Base-by-base conservation (phyloP, 1,140 invertebrate species). In the Liolophura sinensis region DNA sequence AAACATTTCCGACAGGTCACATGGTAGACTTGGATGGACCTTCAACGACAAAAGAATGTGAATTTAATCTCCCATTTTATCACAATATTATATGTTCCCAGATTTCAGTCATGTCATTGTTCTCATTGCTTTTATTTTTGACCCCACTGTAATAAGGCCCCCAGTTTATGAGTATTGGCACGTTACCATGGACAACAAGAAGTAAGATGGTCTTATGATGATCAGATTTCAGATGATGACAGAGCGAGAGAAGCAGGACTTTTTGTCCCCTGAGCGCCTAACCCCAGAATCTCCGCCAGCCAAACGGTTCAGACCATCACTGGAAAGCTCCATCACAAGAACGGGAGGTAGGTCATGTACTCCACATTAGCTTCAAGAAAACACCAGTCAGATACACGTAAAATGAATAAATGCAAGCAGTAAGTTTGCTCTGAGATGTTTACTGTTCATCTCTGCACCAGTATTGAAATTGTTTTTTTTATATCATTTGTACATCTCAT, bases 261-360 rank as follows among this genome's bases (percentile, higher is more conserved):
- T 73, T 20, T 73, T 77, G 49, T 15, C 40, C 74, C 73, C 52
- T 52, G 63, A 58, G 75, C 46, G 54, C 75, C 12, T 66, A 70
- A 69, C 55, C 61, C n/a, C 25, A 57, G 22, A 49, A 66, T 62
- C 92, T 0, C 92, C 94, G 77, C 92, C 92, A 0, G 92, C 92
- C 0, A 90, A 93, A 83, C 92, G 91, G 1, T 90, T 92, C 0
- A 90, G 91, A 9, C 85, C 79, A 67, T 84, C 67, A 54, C 55
- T 68, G 18, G 70, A 75, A 65, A 72, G 78, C 58, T 65, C 75
- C 31, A 57, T 77, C 60, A 73, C 77, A 61, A 64, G 69, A 69
- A 65, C 76, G 55, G 73, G 74, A 73, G 75, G 77, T 79, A 73
- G 54, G 40, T 49, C 62, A 63, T 16, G 24, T n/a, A 27, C 25